Evolutionary conservation across 2,797 vertebrate species (phyloP), one percentile per base, ranked within the genome.

Genomic region (Lutjanus argentimaculatus): DNA sequence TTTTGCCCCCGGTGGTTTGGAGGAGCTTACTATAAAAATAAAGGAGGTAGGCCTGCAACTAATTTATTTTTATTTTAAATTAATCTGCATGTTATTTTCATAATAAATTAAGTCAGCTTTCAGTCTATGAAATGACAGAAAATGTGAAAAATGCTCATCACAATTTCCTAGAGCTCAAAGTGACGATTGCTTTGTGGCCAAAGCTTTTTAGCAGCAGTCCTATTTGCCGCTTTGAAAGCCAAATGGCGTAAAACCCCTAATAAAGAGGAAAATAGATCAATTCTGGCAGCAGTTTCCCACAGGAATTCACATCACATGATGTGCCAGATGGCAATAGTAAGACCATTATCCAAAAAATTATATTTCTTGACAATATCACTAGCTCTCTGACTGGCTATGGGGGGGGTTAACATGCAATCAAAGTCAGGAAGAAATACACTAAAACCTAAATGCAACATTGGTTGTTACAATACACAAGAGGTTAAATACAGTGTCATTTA

Each of bases 351-450:
- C 65, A 75, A 67, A 72, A 22, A 66, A 58, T 13, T 21, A 77
- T 58, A 78, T 75, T 78, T 25, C 56, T 73, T 62, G 73, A 86
- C 66, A 83, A 77, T 49, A 42, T 66, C 52, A 36, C 62, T 83
- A 56, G 17, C 71, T 67, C 66, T 73, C 36, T 49, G 56, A 77
- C 77, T 59, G 51, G 46, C 62, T 48, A 52, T 36, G n/a, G n/a
- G 9, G 74, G 56, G 43, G 67, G 43, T 59, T 14, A 65, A 48
- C 52, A 64, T 67, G 30, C 10, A 77, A 59, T 68, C 53, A 80
- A 69, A 79, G 46, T 62, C 16, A 17, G n/a, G 7, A 46, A 15
- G 71, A 78, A 71, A 84, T 8, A 49, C 1, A 16, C 43, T 21
- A 17, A 19, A 57, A 40, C 30, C 52, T 55, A 48, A 59, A 74